These are phyloP conservation scores for Emys orbicularis DNA, from an alignment of 2,797 vertebrate species.

Conservation along the genomic window DNA sequence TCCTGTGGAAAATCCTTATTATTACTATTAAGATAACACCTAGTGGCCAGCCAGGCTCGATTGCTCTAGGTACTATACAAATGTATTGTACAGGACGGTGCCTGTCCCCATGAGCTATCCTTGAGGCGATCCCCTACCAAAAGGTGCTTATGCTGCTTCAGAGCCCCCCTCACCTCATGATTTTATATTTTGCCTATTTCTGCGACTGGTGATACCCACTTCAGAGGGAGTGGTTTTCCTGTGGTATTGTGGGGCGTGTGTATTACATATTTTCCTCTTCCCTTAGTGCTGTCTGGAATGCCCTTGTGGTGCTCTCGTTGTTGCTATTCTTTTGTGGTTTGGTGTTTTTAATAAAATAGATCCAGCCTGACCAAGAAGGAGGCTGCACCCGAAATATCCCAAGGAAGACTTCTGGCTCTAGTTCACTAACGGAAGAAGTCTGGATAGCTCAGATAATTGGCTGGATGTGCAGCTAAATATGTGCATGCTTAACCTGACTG, in stretches of 20 bases:
- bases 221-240: accelerated
- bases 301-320: neutral
- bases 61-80: neutral
- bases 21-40: neutral
- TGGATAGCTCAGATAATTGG: neutral
- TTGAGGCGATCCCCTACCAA: neutral
- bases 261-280: neutral
- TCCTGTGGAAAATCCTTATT: neutral
- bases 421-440: neutral
- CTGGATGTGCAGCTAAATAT: neutral
- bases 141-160: neutral
- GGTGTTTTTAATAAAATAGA: neutral
- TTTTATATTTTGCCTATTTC: neutral
- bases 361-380: neutral
- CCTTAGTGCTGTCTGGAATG: neutral
- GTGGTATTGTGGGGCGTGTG: neutral
- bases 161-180: no score
- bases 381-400: neutral
- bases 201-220: neutral
- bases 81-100: neutral
- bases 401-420: neutral
- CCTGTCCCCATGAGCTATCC: neutral
- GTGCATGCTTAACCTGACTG: neutral
- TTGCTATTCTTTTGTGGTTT: neutral
- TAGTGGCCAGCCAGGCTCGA: neutral